Base-by-base conservation (phyloP, 2,888 invertebrate species). In the Herminia tarsipennalis region DNA sequence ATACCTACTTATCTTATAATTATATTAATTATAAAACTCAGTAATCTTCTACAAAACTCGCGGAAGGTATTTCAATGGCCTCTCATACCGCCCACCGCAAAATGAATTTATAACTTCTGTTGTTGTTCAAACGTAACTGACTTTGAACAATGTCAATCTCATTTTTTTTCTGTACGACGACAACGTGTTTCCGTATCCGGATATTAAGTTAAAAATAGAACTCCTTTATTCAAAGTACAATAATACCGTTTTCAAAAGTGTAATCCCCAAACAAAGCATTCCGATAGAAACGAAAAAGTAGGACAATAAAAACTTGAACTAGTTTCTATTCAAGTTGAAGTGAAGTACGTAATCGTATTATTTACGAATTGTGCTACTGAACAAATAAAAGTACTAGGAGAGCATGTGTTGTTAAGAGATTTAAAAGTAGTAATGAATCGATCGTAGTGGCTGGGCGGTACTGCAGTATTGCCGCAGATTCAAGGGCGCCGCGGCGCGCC, bases 381-480 rank as follows among this genome's bases (percentile, higher is more conserved):
- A 29, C 6, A 8, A 27, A 21, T 9, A 22, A 29, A 28, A 34
- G 24, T 45, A 40, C 28, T 21, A 45, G 38, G 42, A 42, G 32
- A 38, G 5, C 20, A 42, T 22, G 18, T 29, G 29, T 32, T 30
- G 33, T 34, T 39, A 29, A 14, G 34, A 46, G 39, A 46, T 55
- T 39, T 43, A 44, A 39, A 33, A 41, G 16, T 22, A 35, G 22
- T 56, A 47, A 55, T 56, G 49, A 54, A 70, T 60, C 62, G 71
- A 66, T 63, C 58, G 66, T 55, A 36, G 30, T 14, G 32, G 27
- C 36, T 17, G 30, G 45, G 20, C 47, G 58, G 62, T 63, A 79
- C 78, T 81, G 83, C 82, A 81, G 76, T 79, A 70, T 55, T 72
- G 70, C 57, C 70, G 68, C 76, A 74, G 76, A 71, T 73, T 78